Evolutionary conservation across 1,140 invertebrate genomes (phyloP), one percentile per base, ranked within the genome.

Genomic region (Idris sp.): DNA sequence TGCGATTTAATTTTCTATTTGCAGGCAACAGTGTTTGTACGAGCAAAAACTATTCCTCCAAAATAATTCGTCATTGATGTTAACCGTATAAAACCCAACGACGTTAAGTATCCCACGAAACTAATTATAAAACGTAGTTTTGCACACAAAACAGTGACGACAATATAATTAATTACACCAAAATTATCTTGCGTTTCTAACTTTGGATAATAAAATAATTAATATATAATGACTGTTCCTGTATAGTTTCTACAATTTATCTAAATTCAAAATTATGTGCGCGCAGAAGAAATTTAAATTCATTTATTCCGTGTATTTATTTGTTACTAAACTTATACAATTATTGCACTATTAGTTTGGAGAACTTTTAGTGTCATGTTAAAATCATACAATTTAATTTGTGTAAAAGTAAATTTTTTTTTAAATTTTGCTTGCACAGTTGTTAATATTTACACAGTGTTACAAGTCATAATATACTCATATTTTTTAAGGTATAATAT

Each of bases 1-100:
- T 46, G 36, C 69, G 33, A 73, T 73, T 73, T 65, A 59, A 73
- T 73, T 73, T 73, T 73, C 69, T 73, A 65, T 73, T 73, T 53
- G 68, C 58, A 49, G 44, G 2, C 26, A 10, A 0, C 6, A 13
- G 30, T 35, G 33, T 58, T 73, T 49, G 58, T 19, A 33, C 15
- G 9, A 41, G 26, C 35, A 51, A 58, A 73, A 73, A 58, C 41
- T 43, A 38, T 49, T 44, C 22, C 18, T 0, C 8, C 13, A 8
- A 43, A 62, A 64, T 64, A 48, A 62, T 9, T 56, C 35, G 48
- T 54, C 36, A 49, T 49, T 10, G 31, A 38, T 44, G 40, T 26
- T 25, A 15, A 43, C 15, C 7, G 28, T 3, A 15, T 28, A n/a
- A 36, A 44, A 58, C 8, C 25, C 10, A 14, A 16, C 22, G 25